Evolutionary conservation across 2,888 invertebrate genomes (phyloP).

Genomic region (Campoplex capitator): DNA sequence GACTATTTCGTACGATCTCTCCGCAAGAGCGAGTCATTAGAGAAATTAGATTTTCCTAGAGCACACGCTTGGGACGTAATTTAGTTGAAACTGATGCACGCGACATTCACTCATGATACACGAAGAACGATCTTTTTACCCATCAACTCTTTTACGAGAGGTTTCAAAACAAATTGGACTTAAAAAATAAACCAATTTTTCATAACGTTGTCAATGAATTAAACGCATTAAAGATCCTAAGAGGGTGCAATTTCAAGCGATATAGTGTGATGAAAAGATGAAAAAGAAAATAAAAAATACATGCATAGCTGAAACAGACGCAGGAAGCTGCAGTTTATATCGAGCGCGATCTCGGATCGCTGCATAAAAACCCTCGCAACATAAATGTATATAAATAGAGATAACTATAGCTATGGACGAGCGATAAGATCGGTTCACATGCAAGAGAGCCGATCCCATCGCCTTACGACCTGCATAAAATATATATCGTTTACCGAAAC

Average conservation of each 20-base stretch:
- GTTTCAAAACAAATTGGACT: not conserved
- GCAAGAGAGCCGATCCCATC: slow-evolving; percentile 61
- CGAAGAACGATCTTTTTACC: slow-evolving; percentile 1
- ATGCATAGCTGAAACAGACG: slow-evolving; percentile 17
- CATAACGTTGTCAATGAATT: not conserved
- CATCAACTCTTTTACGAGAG: not conserved
- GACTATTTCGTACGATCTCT: not conserved
- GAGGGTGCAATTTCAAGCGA: not conserved
- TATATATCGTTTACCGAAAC: slow-evolving; percentile 59
- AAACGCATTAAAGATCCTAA: not conserved
- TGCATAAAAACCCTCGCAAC: slow-evolving; percentile 36
- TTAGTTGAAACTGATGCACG: slow-evolving; percentile 15
- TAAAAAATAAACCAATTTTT: not conserved
- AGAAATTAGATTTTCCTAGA: slow-evolving; percentile 19
- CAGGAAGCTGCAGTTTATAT: slow-evolving; percentile 61
- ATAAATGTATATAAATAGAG: slow-evolving; percentile 25
- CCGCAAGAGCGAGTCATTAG: slow-evolving; percentile 5
- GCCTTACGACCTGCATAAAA: slow-evolving; percentile 63
- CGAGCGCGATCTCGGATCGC: slow-evolving; percentile 51
- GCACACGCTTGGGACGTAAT: slow-evolving; percentile 20
- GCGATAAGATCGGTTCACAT: slow-evolving; percentile 75
- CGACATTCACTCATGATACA: not conserved
- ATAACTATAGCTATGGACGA: slow-evolving; percentile 17
- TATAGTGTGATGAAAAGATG: not conserved
- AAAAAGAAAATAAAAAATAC: not conserved